These are phyloP conservation scores for Pteruthius melanotis DNA, from an alignment of 2,113 vertebrate genomes.

Conservation along the genomic window DNA sequence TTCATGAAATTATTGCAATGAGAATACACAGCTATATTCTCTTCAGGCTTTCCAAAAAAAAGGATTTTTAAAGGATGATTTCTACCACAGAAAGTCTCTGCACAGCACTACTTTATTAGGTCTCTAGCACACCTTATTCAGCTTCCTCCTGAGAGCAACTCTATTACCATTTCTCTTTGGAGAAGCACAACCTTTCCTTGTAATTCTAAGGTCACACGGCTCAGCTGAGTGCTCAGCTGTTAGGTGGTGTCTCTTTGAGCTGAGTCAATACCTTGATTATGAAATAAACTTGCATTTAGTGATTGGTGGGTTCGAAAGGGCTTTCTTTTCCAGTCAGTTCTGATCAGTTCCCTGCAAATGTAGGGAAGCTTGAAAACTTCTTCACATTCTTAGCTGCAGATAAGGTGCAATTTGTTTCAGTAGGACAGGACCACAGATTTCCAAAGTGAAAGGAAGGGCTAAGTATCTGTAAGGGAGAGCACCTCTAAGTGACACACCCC, in stretches of 20 bases:
- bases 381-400: background rate
- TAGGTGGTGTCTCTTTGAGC: background rate
- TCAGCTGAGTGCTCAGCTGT: background rate
- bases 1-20: slow-evolving; percentile 33
- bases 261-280: background rate
- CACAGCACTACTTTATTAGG: slow-evolving; percentile 27
- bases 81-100: slow-evolving; percentile 18
- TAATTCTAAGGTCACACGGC: slow-evolving; percentile 18
- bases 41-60: slow-evolving; percentile 8
- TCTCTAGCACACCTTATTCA: slow-evolving; percentile 19
- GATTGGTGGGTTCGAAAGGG: background rate
- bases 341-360: background rate
- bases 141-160: slow-evolving; percentile 14
- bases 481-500: background rate
- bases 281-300: background rate
- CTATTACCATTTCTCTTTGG: slow-evolving; percentile 33
- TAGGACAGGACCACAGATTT: background rate
- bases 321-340: background rate
- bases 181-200: background rate
- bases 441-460: background rate
- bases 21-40: slow-evolving; percentile 5
- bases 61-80: background rate
- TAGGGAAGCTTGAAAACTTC: background rate
- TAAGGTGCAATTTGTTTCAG: background rate
- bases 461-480: background rate